phyloP scores from a whole-genome alignment of 2,113 vertebrate species.

The Plecotus auritus region DNA sequence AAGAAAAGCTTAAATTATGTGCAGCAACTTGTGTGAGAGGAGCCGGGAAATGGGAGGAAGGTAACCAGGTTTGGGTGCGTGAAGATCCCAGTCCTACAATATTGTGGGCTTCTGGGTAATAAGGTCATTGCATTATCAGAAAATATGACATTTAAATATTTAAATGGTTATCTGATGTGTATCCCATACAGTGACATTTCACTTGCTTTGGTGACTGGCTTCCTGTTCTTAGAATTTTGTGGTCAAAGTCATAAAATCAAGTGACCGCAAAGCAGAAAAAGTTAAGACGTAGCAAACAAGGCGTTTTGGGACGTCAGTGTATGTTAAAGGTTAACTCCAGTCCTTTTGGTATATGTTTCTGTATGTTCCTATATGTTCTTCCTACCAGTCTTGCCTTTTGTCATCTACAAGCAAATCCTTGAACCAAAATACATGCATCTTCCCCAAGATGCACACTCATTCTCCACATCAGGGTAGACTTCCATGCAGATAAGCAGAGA shows the following conservation, averaged over 20 bases:
- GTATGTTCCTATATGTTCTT: not conserved
- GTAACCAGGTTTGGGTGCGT: not conserved
- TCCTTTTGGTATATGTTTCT: too few species aligned
- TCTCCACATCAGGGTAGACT: not conserved
- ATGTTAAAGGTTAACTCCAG: constrained; percentile 5
- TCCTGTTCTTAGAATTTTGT: constrained; percentile 66
- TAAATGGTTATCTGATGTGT: constrained; percentile 21
- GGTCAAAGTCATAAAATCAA: constrained; percentile 51
- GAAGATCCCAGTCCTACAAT: constrained; percentile 2
- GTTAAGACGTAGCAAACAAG: not conserved
- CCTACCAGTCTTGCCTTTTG: not conserved
- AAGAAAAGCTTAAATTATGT: not conserved
- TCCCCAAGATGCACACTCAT: not conserved
- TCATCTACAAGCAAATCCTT: constrained; percentile 20
- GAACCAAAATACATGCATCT: not conserved
- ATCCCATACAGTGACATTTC: constrained; percentile 34
- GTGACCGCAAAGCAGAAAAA: constrained; percentile 26
- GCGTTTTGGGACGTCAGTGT: not conserved
- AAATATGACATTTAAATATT: constrained; percentile 8
- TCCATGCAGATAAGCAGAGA: not conserved
- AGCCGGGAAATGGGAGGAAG: constrained; percentile 5
- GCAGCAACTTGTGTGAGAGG: not conserved
- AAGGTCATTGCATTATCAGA: not conserved
- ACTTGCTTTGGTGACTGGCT: constrained; percentile 50
- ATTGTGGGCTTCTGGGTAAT: constrained; percentile 2